These are phyloP conservation scores for Phoenicopterus ruber DNA, from an alignment of 2,113 vertebrate genomes.

Conservation along the genomic window DNA sequence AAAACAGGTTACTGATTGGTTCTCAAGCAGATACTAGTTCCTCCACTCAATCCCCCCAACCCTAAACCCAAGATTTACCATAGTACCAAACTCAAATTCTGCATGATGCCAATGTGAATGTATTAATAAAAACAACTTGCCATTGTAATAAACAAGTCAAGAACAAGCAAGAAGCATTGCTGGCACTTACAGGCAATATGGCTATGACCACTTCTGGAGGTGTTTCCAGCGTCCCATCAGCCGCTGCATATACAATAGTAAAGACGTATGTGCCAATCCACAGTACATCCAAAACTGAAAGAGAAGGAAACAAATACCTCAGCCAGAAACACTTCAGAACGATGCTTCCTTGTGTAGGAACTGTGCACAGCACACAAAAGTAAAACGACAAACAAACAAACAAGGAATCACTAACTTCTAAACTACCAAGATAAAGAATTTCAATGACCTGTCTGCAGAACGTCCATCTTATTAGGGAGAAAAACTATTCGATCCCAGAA, in stretches of 20 bases:
- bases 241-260: slow-evolving; percentile 86
- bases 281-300: slow-evolving; percentile 89
- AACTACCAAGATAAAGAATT: not conserved
- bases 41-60: not conserved
- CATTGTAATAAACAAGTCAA: not conserved
- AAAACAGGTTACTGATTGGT: not conserved
- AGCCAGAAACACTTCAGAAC: not conserved
- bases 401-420: not conserved
- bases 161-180: not conserved
- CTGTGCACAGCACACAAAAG: not conserved
- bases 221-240: slow-evolving; percentile 87
- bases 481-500: not conserved
- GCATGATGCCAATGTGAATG: not conserved
- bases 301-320: not conserved
- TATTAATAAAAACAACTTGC: not conserved
- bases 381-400: not conserved
- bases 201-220: slow-evolving; percentile 91
- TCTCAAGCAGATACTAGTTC: not conserved
- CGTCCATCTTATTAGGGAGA: not conserved
- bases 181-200: slow-evolving; percentile 83
- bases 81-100: not conserved
- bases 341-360: not conserved
- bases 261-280: slow-evolving; percentile 94
- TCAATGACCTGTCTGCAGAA: not conserved
- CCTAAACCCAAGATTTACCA: not conserved